Conservation (phyloP, 1,140 invertebrate species). For the Danaus melanippus region DNA sequence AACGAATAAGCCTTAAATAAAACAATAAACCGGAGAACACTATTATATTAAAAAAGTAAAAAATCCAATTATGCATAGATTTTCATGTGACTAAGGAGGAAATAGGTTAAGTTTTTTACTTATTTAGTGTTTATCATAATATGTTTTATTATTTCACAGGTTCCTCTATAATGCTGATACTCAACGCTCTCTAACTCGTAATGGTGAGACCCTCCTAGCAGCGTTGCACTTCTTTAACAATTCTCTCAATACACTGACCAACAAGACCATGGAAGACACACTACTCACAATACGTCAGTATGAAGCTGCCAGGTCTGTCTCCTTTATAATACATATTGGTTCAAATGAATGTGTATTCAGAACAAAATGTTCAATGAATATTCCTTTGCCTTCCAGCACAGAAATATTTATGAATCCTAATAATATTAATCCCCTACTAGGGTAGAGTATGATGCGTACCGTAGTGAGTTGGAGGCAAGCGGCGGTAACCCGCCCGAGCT, state of each 20-base stretch:
- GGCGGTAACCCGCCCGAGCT: conserved; percentile 80
- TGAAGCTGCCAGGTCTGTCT: conserved; percentile 85
- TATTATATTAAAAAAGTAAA: neutral
- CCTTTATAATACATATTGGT: no score
- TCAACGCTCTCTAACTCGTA: conserved; percentile 93
- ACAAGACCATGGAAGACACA: conserved; percentile 98
- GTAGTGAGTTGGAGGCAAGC: conserved; percentile 88
- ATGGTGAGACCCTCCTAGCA: conserved; percentile 92
- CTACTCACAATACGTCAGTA: conserved; percentile 94
- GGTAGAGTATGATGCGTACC: conserved; percentile 97
- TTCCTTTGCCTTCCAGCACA: no score
- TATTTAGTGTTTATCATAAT: no score
- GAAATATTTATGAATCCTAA: no score
- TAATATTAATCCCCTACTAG: conserved; percentile 70
- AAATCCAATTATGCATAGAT: neutral
- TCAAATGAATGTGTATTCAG: no score
- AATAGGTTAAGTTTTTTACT: no score
- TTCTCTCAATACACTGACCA: conserved; percentile 94
- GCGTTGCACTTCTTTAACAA: conserved; percentile 97
- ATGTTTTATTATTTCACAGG: conserved; percentile 43
- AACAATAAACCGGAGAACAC: neutral
- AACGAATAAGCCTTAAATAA: no score
- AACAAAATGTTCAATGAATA: no score
- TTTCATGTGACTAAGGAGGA: no score
- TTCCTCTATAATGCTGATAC: conserved; percentile 97